Conservation (phyloP, 2,888 invertebrate species). For the Autographa pulchrina region DNA sequence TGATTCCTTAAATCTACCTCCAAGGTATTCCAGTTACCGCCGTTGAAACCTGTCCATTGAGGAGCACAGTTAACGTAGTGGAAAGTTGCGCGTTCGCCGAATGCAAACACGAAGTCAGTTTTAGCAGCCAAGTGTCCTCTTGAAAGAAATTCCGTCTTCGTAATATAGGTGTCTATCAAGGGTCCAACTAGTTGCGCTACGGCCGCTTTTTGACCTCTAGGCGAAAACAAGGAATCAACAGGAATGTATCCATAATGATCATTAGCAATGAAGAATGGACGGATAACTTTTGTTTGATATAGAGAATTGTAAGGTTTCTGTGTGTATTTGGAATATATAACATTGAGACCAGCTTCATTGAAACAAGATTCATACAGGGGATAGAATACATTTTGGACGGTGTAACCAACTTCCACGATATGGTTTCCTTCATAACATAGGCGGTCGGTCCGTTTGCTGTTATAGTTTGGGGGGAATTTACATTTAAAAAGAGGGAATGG, state of each 20-base stretch:
- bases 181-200: slow-evolving; percentile 73
- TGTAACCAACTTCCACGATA: slow-evolving; percentile 81
- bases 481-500: slow-evolving; percentile 74
- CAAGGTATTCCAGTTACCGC: slow-evolving; percentile 89
- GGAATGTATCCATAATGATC: slow-evolving; percentile 69
- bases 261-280: slow-evolving; percentile 79
- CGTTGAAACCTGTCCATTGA: slow-evolving; percentile 91
- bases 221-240: slow-evolving; percentile 76
- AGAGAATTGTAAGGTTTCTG: slow-evolving; percentile 81
- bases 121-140: slow-evolving; percentile 91
- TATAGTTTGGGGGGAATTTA: slow-evolving; percentile 67
- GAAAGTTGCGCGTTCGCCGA: slow-evolving; percentile 90
- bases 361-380: slow-evolving; percentile 83
- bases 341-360: slow-evolving; percentile 68
- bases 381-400: slow-evolving; percentile 71
- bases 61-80: slow-evolving; percentile 92
- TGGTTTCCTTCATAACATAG: slow-evolving; percentile 73
- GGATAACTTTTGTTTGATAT: slow-evolving; percentile 78
- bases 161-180: slow-evolving; percentile 78
- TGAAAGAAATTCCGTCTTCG: slow-evolving; percentile 80
- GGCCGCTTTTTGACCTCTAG: slow-evolving; percentile 72
- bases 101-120: slow-evolving; percentile 90
- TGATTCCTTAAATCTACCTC: slow-evolving; percentile 84
- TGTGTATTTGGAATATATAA: slow-evolving; percentile 80
- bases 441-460: slow-evolving; percentile 71